Evolutionary conservation across 2,888 invertebrate genomes (phyloP), one percentile per base, ranked within the genome.

Genomic region (Ctenicera cuprea): DNA sequence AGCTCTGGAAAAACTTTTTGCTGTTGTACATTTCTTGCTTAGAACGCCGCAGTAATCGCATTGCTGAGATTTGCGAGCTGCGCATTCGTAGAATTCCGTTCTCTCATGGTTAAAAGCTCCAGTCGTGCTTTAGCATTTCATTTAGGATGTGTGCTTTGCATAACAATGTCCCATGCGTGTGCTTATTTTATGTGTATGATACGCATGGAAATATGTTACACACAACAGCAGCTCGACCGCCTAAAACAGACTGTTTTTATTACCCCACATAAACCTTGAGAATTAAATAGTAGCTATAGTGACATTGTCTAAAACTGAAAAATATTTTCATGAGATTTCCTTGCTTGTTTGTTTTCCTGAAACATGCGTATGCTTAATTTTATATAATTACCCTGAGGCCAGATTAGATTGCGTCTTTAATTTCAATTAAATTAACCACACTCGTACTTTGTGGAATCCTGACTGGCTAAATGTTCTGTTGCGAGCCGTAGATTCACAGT

Each of bases 61-160:
- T 78, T 78, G 78, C 74, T 63, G 78, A 73, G 77, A 78, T 78
- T 75, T 76, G 74, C 71, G 76, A 74, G 71, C 71, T 78, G 77
- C 78, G 77, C 76, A 77, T 77, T 77, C 71, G 62, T 77, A 33
- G 62, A 66, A 77, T 78, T 78, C 73, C 73, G 37, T 64, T 69
- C 64, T 62, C 68, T 64, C 59, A 68, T 73, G 63, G 73, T 69
- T 73, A 73, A 69, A 73, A 69, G 69, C 68, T 73, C 63, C 61
- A 57, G 57, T 64, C 62, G 68, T 73, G 69, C 68, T 68, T 73
- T 73, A 73, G 73, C 63, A 73, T 73, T 73, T 73, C 68, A 73
- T 73, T 73, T 73, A 73, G 68, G 66, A 68, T 52, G 48, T 73
- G 64, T 73, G 68, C 65, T 73, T 73, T 73, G 69, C 73, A 73